phyloP scores from a whole-genome alignment of 2,797 vertebrate species.

The Sciaenops ocellatus region DNA sequence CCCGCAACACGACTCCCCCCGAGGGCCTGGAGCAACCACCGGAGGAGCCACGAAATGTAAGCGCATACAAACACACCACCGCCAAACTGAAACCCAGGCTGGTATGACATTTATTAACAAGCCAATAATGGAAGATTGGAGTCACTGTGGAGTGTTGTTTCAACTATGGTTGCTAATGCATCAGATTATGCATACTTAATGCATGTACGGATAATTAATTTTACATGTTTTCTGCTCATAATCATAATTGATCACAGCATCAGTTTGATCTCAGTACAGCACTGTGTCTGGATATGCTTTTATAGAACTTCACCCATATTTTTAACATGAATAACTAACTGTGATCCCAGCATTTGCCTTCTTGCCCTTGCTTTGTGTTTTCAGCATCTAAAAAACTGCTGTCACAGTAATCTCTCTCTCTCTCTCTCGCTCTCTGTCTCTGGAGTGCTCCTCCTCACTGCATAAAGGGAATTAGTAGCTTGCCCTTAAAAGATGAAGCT shows the following conservation, averaged over 20 bases:
- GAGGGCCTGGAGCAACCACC: conserved; percentile 91
- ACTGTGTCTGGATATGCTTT: neutral
- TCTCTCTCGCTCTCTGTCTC: conserved; percentile 24
- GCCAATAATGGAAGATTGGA: neutral
- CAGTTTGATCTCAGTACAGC: conserved; percentile 5
- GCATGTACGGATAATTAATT: neutral
- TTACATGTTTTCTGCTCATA: neutral
- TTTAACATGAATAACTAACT: neutral
- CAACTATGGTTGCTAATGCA: neutral
- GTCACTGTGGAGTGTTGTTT: neutral
- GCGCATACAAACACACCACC: conserved; percentile 10
- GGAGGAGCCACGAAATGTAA: conserved; percentile 88
- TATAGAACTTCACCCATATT: neutral
- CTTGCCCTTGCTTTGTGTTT: neutral
- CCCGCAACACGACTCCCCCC: conserved; percentile 93
- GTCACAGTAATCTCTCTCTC: conserved; percentile 22
- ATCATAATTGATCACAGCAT: neutral
- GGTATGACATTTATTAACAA: neutral
- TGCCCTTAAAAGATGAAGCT: conserved; percentile 59
- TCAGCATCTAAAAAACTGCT: conserved; percentile 6
- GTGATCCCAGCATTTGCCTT: conserved; percentile 1
- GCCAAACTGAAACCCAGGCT: neutral
- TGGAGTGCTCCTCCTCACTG: conserved; percentile 33
- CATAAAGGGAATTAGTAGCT: conserved; percentile 37
- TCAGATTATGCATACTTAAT: neutral